A percentile compares a stretch with the other conserved stretches of the same genome.
These are phyloP conservation scores for Eumaeus atala DNA, from an alignment of 1,140 invertebrate species.

Conservation along the genomic window DNA sequence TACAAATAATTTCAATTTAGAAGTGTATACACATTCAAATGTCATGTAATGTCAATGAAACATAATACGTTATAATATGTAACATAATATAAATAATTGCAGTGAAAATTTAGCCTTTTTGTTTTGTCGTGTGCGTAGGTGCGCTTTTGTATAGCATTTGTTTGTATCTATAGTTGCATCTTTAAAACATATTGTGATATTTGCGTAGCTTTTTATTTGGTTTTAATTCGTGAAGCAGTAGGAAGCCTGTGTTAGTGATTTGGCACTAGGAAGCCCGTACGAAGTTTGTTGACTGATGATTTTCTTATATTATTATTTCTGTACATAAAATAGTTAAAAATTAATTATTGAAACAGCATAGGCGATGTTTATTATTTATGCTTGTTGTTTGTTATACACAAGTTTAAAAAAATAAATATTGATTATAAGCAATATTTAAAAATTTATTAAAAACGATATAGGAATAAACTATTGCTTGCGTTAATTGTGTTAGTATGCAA, in stretches of 20 bases:
- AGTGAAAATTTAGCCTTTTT: background rate
- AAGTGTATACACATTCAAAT: background rate
- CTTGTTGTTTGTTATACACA: too few species aligned
- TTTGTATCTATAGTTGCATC: background rate
- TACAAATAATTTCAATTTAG: too few species aligned
- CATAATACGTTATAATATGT: too few species aligned
- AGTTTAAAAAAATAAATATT: too few species aligned
- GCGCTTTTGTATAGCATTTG: background rate
- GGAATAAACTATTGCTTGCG: too few species aligned
- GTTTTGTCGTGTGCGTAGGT: background rate
- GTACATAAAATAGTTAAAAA: background rate
- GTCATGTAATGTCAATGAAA: background rate
- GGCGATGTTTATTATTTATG: background rate
- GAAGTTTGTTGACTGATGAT: background rate
- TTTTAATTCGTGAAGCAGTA: background rate
- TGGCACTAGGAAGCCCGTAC: slow-evolving; percentile 1
- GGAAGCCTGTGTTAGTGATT: background rate
- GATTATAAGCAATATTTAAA: too few species aligned
- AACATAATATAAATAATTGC: background rate
- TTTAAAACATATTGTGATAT: background rate
- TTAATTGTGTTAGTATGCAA: too few species aligned
- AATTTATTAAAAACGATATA: too few species aligned
- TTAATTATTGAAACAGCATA: background rate
- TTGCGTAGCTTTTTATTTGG: background rate
- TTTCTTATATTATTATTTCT: background rate